Evolutionary conservation across 2,888 invertebrate species (phyloP).

Genomic region (Cepaea hortensis): DNA sequence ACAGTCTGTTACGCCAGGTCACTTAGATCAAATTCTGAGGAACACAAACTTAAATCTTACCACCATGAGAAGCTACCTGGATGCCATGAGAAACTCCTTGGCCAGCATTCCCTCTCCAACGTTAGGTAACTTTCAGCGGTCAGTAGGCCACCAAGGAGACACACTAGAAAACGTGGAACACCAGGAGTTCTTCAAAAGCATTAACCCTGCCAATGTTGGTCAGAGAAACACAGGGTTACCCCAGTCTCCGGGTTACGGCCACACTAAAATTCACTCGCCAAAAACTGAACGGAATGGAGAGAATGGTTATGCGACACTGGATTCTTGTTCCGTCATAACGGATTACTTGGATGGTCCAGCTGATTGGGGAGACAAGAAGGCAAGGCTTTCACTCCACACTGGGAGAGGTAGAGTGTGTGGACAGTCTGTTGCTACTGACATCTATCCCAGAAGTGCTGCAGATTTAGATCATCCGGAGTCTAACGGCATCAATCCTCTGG

Average conservation of each 20-base stretch:
- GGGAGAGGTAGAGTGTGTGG: background rate
- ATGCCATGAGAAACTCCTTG: conserved; percentile 36
- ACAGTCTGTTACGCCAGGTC: conserved; percentile 29
- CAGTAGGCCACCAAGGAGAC: background rate
- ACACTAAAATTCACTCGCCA: background rate
- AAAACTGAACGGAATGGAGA: background rate
- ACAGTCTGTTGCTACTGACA: background rate
- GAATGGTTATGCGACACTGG: conserved; percentile 15
- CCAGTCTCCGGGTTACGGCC: background rate
- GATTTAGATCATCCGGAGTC: background rate
- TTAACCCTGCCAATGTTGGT: background rate
- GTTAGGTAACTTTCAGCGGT: background rate
- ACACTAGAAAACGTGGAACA: conserved; percentile 21
- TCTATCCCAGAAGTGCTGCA: background rate
- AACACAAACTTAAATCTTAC: conserved; percentile 38
- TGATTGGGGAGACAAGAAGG: background rate
- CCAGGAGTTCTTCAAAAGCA: conserved; percentile 31
- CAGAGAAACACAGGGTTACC: background rate
- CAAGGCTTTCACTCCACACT: background rate
- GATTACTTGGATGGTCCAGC: background rate
- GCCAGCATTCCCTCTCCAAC: conserved; percentile 14
- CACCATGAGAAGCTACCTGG: conserved; percentile 35
- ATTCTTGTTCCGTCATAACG: background rate
- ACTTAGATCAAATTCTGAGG: conserved; percentile 32
- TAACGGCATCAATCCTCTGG: background rate